These are phyloP conservation scores for Eupleurogrammus muticus DNA, from an alignment of 2,797 vertebrate genomes.

Conservation along the genomic window DNA sequence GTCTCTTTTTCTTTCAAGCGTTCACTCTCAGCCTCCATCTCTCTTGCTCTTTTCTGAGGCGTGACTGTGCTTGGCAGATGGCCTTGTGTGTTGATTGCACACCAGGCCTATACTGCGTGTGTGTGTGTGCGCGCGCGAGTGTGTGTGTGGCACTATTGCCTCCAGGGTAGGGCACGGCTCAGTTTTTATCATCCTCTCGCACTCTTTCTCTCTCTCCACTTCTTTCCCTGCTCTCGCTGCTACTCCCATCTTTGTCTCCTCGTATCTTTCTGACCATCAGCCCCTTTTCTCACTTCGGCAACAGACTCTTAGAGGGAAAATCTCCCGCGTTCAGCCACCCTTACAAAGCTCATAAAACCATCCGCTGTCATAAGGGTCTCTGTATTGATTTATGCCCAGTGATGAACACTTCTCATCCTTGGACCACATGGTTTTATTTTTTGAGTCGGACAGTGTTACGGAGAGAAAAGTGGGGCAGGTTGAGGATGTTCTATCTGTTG, in stretches of 20 bases:
- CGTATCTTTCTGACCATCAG: not conserved
- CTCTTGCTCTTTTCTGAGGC: not conserved
- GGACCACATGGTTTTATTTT: not conserved
- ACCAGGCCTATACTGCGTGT: slow-evolving; percentile 9
- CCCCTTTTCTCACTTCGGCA: not conserved
- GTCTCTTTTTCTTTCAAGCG: not conserved
- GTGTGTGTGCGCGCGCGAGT: slow-evolving; percentile 10
- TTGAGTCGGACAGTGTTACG: not conserved
- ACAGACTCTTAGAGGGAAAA: slow-evolving; percentile 1
- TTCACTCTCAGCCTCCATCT: not conserved
- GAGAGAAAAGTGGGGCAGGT: not conserved
- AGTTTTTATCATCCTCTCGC: slow-evolving; percentile 24
- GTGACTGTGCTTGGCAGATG: slow-evolving; percentile 27
- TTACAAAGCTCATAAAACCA: slow-evolving; percentile 13
- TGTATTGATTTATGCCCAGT: slow-evolving; percentile 21
- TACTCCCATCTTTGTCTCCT: slow-evolving; percentile 1
- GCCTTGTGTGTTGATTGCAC: slow-evolving; percentile 32
- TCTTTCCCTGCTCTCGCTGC: not conserved
- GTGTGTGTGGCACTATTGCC: slow-evolving; percentile 21
- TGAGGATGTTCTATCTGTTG: too few species aligned
- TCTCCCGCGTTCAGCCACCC: slow-evolving; percentile 7
- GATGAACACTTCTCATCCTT: slow-evolving; percentile 6
- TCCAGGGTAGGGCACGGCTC: slow-evolving; percentile 32
- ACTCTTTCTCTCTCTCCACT: slow-evolving; percentile 16
- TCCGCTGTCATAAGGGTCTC: slow-evolving; percentile 15